Evolutionary conservation across 2,113 vertebrate genomes (phyloP).

Genomic region (Carlito syrichta): DNA sequence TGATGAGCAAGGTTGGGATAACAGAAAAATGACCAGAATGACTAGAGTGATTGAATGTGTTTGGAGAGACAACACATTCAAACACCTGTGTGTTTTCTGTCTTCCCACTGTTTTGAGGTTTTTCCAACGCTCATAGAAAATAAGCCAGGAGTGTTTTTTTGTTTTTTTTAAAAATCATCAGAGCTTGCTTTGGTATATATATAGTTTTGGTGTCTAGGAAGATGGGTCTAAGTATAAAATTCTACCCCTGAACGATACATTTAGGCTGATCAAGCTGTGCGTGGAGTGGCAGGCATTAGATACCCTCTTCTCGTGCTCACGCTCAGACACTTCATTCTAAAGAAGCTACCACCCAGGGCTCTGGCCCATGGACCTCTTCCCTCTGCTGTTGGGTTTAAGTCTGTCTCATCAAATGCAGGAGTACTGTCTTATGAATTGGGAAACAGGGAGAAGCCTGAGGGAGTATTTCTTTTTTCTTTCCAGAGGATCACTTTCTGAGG

Average conservation of each 20-base stretch:
- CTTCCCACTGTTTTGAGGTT: not conserved
- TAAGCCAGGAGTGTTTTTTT: conserved; percentile 24
- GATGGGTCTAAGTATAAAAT: not conserved
- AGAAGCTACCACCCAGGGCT: not conserved
- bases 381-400: not conserved
- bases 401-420: not conserved
- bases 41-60: not conserved
- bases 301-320: not conserved
- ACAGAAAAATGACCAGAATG: not conserved
- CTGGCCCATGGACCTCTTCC: not conserved
- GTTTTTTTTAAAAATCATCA: conserved; percentile 12
- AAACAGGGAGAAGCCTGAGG: not conserved
- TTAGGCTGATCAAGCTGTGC: not conserved
- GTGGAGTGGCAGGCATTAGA: not conserved
- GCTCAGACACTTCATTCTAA: not conserved
- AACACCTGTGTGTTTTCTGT: not conserved
- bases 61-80: no score
- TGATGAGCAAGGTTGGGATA: not conserved
- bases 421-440: not conserved
- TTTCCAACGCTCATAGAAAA: not conserved
- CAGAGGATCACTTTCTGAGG: not conserved
- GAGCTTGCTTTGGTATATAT: not conserved
- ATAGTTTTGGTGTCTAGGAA: not conserved
- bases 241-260: not conserved
- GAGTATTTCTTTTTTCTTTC: not conserved